phyloP scores from a whole-genome alignment of 2,113 vertebrate genomes.

The Cynoglossus semilaevis region DNA sequence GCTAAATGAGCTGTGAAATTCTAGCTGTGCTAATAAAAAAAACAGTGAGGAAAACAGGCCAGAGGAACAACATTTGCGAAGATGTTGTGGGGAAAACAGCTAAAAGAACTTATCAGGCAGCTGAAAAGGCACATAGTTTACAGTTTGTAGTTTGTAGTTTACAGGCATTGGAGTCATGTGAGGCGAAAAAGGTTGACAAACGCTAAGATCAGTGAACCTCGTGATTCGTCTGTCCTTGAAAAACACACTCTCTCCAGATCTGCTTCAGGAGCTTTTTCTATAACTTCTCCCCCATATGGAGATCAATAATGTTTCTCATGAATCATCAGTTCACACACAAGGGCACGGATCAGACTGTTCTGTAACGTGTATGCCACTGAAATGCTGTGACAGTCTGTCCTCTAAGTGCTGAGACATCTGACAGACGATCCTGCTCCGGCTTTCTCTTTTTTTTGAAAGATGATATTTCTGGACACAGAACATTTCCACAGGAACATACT shows the following conservation, averaged over 20 bases:
- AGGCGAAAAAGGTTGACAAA: too few species aligned
- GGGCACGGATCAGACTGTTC: slow-evolving; percentile 42
- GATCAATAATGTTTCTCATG: slow-evolving; percentile 63
- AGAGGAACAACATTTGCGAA: too few species aligned
- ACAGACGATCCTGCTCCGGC: slow-evolving; percentile 14
- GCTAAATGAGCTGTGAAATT: slow-evolving; percentile 19
- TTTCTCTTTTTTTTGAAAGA: slow-evolving; percentile 11
- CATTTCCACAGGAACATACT: slow-evolving; percentile 22
- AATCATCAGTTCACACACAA: slow-evolving; percentile 45
- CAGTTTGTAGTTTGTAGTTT: too few species aligned
- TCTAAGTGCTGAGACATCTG: slow-evolving; percentile 18
- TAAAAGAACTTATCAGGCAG: too few species aligned
- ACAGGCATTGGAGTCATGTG: too few species aligned
- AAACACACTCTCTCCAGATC: slow-evolving; percentile 18
- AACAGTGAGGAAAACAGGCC: slow-evolving; percentile 5
- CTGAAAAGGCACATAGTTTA: not conserved
- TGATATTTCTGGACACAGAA: slow-evolving; percentile 34
- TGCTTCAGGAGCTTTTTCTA: slow-evolving; percentile 15
- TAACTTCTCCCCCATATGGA: slow-evolving; percentile 36
- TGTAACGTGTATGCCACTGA: slow-evolving; percentile 49
- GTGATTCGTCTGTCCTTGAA: slow-evolving; percentile 34
- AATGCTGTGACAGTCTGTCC: slow-evolving; percentile 30
- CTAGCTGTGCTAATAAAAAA: slow-evolving; percentile 21
- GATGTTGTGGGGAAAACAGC: too few species aligned
- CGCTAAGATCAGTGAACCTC: not conserved